Percentiles rank a stretch among this genome's conserved stretches.
These are phyloP conservation scores for Drosophila takahashii DNA, from an alignment of 1,140 invertebrate species.

Conservation along the genomic window DNA sequence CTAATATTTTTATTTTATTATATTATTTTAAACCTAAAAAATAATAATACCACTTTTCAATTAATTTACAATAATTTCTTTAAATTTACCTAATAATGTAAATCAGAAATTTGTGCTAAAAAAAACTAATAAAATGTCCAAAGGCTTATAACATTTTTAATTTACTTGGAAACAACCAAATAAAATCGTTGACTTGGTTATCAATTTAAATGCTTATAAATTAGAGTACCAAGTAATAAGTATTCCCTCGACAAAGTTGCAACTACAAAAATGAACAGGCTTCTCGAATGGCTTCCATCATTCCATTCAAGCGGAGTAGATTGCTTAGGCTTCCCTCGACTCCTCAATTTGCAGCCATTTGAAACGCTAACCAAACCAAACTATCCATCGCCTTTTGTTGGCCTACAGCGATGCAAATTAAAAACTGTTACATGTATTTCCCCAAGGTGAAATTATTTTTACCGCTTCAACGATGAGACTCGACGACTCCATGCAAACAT, in stretches of 20 bases:
- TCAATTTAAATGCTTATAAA: background rate
- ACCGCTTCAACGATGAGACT: constrained; percentile 23
- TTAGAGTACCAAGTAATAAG: background rate
- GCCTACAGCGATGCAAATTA: constrained; percentile 75
- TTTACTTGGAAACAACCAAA: too few species aligned
- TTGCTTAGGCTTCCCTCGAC: constrained; percentile 1
- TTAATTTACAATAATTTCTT: too few species aligned
- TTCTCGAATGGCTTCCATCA: background rate
- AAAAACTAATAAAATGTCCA: too few species aligned
- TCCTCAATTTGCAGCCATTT: background rate
- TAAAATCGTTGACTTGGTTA: too few species aligned
- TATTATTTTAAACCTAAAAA: too few species aligned
- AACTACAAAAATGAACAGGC: background rate
- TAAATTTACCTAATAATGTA: too few species aligned
- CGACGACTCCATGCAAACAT: constrained; percentile 15
- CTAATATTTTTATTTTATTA: too few species aligned
- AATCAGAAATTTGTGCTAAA: too few species aligned
- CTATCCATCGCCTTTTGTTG: constrained; percentile 71
- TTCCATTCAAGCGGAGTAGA: constrained; percentile 3
- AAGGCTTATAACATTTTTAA: too few species aligned
- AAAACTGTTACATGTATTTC: constrained; percentile 82
- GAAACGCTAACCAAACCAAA: constrained; percentile 34
- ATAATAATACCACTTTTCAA: too few species aligned
- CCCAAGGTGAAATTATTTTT: constrained; percentile 80
- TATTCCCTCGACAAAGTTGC: background rate